Conservation (phyloP, 1,140 invertebrate genomes). For the Bicyclus anynana region DNA sequence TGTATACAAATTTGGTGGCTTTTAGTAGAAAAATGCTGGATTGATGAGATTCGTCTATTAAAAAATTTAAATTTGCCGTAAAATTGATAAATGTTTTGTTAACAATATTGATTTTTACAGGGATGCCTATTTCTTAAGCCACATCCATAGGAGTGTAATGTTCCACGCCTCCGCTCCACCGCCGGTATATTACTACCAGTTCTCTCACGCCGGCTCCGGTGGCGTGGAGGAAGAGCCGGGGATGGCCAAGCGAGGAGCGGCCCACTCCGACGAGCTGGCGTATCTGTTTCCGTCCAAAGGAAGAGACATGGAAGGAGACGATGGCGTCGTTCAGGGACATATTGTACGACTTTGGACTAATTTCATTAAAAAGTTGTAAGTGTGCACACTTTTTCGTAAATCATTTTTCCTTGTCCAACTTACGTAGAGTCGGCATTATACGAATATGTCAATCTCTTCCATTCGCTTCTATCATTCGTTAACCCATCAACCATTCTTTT, state of each 20-base stretch:
- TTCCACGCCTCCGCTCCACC: slow-evolving; percentile 34
- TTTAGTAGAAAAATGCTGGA: too few species aligned
- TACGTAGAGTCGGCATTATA: too few species aligned
- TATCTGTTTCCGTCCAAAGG: slow-evolving; percentile 49
- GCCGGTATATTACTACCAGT: slow-evolving; percentile 58
- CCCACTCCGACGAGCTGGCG: slow-evolving; percentile 59
- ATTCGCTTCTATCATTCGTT: too few species aligned
- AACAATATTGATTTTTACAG: slow-evolving; percentile 30
- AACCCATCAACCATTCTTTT: too few species aligned
- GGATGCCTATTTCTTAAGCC: slow-evolving; percentile 55
- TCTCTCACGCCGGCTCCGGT: slow-evolving; percentile 41
- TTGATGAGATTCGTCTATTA: too few species aligned
- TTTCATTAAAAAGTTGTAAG: slow-evolving; percentile 65
- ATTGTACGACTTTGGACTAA: slow-evolving; percentile 52
- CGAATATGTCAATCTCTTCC: too few species aligned
- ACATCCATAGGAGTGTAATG: slow-evolving; percentile 47
- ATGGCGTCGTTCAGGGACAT: slow-evolving; percentile 40
- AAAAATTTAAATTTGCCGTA: too few species aligned
- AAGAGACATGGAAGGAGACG: slow-evolving; percentile 36
- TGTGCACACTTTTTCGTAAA: neutral
- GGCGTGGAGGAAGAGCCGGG: slow-evolving; percentile 43
- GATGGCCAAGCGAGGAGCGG: slow-evolving; percentile 46
- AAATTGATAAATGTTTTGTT: neutral
- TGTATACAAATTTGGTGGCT: too few species aligned
- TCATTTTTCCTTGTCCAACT: too few species aligned